phyloP scores from a whole-genome alignment of 2,888 invertebrate species.

The Sturmia bella region DNA sequence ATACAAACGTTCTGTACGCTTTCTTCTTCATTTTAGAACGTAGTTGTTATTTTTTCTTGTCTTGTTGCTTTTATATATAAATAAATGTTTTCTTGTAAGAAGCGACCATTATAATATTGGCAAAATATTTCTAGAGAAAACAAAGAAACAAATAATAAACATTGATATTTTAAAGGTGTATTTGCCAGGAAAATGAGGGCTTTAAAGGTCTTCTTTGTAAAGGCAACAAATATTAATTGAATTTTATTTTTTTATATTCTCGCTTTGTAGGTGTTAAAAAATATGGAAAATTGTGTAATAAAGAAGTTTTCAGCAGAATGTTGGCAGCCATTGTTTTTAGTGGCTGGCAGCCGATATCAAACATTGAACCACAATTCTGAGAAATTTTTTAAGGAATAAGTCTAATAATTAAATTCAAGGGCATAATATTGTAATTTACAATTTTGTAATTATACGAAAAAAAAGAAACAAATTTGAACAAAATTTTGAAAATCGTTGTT shows the following conservation, averaged over 20 bases:
- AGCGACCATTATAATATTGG: constrained; percentile 63
- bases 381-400: too few species aligned
- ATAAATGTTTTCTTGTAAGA: constrained; percentile 61
- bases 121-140: constrained; percentile 66
- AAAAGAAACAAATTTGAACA: too few species aligned
- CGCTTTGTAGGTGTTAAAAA: constrained; percentile 45
- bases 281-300: too few species aligned
- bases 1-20: constrained; percentile 29
- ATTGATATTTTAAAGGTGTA: constrained; percentile 53
- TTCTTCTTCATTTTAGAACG: constrained; percentile 19
- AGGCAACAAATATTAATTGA: constrained; percentile 60
- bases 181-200: constrained; percentile 56
- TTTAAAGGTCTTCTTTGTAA: constrained; percentile 42
- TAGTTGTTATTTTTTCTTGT: constrained; percentile 36
- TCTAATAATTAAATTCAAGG: too few species aligned
- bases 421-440: too few species aligned
- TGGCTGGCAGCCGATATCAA: too few species aligned
- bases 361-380: too few species aligned
- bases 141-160: constrained; percentile 14
- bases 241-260: constrained; percentile 32
- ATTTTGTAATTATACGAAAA: too few species aligned
- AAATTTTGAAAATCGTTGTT: too few species aligned
- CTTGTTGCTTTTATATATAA: constrained; percentile 39
- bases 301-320: too few species aligned
- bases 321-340: too few species aligned